Evolutionary conservation across 2,888 invertebrate species (phyloP), one percentile per base, ranked within the genome.

Genomic region (Polydrusus pterygomalis): DNA sequence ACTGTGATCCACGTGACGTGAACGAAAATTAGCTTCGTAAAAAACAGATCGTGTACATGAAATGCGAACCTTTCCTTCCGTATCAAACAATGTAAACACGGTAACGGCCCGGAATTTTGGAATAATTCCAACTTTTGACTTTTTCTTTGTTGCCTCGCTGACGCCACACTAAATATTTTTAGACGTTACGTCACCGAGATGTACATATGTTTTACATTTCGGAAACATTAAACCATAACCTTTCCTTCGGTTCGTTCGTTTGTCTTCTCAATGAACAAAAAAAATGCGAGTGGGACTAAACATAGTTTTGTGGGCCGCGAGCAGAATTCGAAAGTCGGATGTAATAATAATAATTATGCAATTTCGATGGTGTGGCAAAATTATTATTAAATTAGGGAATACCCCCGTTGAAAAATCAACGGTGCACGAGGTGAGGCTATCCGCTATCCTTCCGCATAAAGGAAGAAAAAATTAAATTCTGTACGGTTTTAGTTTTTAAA

Each of bases 141-240:
- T 67, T 67, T 67, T 67, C 51, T 67, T 51, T 67, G 51, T 67
- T 34, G n/a, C 18, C 38, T 49, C n/a, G 15, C 67, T 51, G 34
- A 67, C 67, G 51, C 67, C 49, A 54, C 51, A 54, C 49, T 8
- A 67, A 49, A 38, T 51, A 67, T 67, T 67, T 54, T 67, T 67
- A 67, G 64, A 60, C 38, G 38, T 60, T 60, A 38, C 58, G 58
- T 60, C 58, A 60, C 58, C 17, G 38, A 17, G 38, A 11, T 60
- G 38, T 10, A 60, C 58, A 60, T 17, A 60, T 60, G 58, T 60
- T 60, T 60, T 60, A 60, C 17, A 60, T 60, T 60, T 38, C 17
- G 17, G 38, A 10, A 60, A 60, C 58, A 60, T 60, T 17, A 38
- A 60, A 60, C 58, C 58, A 60, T 60, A 60, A 60, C 58, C 58